phyloP scores from a whole-genome alignment of 2,888 invertebrate genomes.

The Aspidiotus rigidus region DNA sequence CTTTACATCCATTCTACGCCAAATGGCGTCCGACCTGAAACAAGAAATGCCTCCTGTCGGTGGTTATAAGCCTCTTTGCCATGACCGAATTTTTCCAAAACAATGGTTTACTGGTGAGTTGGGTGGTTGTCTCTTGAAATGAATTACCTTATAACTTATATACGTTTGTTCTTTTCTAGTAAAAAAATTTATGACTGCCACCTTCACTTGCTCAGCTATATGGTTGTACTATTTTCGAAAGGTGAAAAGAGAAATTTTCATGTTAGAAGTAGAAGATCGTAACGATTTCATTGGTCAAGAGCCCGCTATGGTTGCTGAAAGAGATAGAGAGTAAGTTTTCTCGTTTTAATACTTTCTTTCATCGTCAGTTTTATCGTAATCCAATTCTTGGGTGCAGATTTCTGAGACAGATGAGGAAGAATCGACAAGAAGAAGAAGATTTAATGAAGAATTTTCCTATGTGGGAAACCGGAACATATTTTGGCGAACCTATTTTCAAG shows the following conservation, averaged over 20 bases:
- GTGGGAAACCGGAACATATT: conserved; percentile 85
- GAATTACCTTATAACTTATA: neutral
- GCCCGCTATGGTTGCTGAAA: conserved; percentile 71
- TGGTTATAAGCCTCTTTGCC: conserved; percentile 73
- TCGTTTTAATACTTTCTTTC: neutral
- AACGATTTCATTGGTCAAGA: conserved; percentile 66
- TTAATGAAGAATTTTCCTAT: conserved; percentile 83
- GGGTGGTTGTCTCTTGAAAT: neutral
- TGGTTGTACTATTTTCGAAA: conserved; percentile 26
- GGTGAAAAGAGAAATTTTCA: conserved; percentile 14
- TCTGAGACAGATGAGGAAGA: conserved; percentile 65
- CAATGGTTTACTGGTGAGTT: conserved; percentile 57
- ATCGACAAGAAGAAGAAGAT: conserved; percentile 73
- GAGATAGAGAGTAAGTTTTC: conserved; percentile 61
- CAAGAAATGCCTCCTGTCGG: conserved; percentile 93
- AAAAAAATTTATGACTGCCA: conserved; percentile 19
- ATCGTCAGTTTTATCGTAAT: conserved; percentile 17
- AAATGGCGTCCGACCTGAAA: conserved; percentile 39
- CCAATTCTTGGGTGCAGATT: conserved; percentile 42
- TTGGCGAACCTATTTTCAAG: conserved; percentile 72
- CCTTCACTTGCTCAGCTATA: conserved; percentile 10
- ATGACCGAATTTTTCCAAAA: conserved; percentile 62
- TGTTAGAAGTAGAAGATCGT: conserved; percentile 57
- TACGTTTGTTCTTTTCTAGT: conserved; percentile 11
- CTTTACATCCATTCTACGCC: too few species aligned